These are phyloP conservation scores for Diploscapter pachys DNA, from an alignment of 1,140 invertebrate genomes.

Conservation along the genomic window DNA sequence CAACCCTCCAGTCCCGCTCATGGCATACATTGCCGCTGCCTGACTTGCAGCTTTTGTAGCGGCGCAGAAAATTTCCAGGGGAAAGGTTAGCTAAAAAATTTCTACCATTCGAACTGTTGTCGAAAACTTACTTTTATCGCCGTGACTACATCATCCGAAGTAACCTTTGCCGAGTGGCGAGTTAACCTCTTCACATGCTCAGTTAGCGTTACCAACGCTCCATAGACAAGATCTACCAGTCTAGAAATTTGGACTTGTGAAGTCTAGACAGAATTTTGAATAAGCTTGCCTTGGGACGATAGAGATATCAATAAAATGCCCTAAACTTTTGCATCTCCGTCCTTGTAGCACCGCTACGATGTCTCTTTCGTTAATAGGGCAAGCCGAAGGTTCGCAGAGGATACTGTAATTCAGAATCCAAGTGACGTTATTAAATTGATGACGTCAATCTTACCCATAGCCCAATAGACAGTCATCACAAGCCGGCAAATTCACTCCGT, in stretches of 20 bases:
- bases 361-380: slow-evolving; percentile 13
- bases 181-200: slow-evolving; percentile 9
- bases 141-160: slow-evolving; percentile 20
- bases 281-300: slow-evolving; percentile 11
- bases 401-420: slow-evolving; percentile 1
- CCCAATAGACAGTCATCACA: slow-evolving; percentile 13
- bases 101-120: neutral
- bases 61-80: slow-evolving; percentile 14
- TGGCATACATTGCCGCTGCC: slow-evolving; percentile 23
- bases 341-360: slow-evolving; percentile 15
- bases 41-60: slow-evolving; percentile 18
- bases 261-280: neutral
- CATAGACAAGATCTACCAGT: slow-evolving; percentile 7
- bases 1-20: slow-evolving; percentile 15
- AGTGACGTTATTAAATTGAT: no score
- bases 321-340: slow-evolving; percentile 9
- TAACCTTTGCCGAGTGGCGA: slow-evolving; percentile 6
- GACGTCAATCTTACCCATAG: neutral
- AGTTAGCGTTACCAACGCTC: neutral
- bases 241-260: slow-evolving; percentile 16
- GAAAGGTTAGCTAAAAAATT: slow-evolving; percentile 15
- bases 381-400: neutral
- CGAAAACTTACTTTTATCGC: slow-evolving; percentile 14
- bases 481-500: slow-evolving; percentile 14
- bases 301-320: slow-evolving; percentile 6